Evolutionary conservation across 2,797 vertebrate genomes (phyloP).

Genomic region (Tokudaia tokunoshimensis): DNA sequence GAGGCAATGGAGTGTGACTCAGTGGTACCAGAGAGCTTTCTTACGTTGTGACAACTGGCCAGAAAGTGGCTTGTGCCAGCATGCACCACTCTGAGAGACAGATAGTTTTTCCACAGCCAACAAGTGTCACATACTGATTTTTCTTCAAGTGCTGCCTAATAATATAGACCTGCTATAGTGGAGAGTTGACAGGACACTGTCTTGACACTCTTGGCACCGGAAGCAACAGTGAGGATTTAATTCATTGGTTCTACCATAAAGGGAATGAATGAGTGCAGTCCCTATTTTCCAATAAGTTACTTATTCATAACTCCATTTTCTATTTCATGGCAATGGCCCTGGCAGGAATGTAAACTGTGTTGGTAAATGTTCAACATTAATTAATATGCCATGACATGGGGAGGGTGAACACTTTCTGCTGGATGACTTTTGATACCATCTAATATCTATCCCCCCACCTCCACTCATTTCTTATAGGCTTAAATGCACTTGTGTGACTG

Average conservation of each 20-base stretch:
- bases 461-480: background rate
- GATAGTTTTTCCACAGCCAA: no score
- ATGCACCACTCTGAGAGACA: background rate
- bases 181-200: background rate
- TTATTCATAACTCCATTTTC: background rate
- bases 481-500: constrained; percentile 14
- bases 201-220: constrained; percentile 18
- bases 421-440: constrained; percentile 2
- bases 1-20: background rate
- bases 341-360: background rate
- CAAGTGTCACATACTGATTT: background rate
- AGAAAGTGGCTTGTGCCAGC: background rate
- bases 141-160: background rate
- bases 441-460: background rate
- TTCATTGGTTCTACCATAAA: background rate
- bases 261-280: background rate
- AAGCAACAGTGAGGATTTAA: constrained; percentile 37
- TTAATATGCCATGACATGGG: background rate
- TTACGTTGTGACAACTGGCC: background rate
- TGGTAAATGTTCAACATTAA: background rate
- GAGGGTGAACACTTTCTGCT: background rate
- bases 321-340: background rate
- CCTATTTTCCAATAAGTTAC: constrained; percentile 16
- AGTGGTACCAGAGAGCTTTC: constrained; percentile 34
- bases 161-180: background rate